phyloP scores from a whole-genome alignment of 2,888 invertebrate genomes.

The Dyspetes luteomarginatus region DNA sequence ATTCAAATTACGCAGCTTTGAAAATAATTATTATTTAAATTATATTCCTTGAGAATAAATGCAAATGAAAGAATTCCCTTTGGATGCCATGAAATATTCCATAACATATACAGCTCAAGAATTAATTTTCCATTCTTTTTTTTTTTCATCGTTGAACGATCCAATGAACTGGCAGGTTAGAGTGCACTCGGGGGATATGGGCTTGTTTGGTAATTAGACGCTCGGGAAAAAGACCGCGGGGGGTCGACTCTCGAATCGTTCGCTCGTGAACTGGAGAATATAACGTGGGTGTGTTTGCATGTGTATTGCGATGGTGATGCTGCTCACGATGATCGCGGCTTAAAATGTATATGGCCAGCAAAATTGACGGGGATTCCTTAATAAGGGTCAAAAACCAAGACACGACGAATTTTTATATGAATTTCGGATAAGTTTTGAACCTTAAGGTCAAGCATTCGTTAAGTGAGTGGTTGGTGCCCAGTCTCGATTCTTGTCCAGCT shows the following conservation, averaged over 20 bases:
- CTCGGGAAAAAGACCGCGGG: constrained; percentile 73
- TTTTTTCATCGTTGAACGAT: constrained; percentile 4
- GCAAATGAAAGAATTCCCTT: too few relatives aligned
- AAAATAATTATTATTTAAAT: too few relatives aligned
- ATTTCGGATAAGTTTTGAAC: constrained; percentile 1
- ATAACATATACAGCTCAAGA: too few relatives aligned
- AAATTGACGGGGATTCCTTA: constrained; percentile 78
- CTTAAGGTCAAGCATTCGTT: constrained; percentile 10
- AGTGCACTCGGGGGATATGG: constrained; percentile 61
- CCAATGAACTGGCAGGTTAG: constrained; percentile 37
- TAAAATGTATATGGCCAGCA: constrained; percentile 74
- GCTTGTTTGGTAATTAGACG: constrained; percentile 80
- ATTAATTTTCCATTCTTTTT: neutral
- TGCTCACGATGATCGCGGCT: constrained; percentile 37
- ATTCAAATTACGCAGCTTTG: too few relatives aligned
- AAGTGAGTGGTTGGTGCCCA: constrained; percentile 11
- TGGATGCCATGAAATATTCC: too few relatives aligned
- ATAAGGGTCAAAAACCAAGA: constrained; percentile 73
- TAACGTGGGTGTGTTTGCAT: constrained; percentile 71
- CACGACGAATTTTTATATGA: constrained; percentile 25
- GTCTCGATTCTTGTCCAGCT: constrained; percentile 50
- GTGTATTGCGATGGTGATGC: constrained; percentile 51
- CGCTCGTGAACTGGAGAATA: constrained; percentile 38
- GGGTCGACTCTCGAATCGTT: constrained; percentile 71
- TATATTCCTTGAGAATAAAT: too few relatives aligned